These are phyloP conservation scores for Sinonovacula constricta DNA, from an alignment of 1,140 invertebrate genomes.

Conservation along the genomic window DNA sequence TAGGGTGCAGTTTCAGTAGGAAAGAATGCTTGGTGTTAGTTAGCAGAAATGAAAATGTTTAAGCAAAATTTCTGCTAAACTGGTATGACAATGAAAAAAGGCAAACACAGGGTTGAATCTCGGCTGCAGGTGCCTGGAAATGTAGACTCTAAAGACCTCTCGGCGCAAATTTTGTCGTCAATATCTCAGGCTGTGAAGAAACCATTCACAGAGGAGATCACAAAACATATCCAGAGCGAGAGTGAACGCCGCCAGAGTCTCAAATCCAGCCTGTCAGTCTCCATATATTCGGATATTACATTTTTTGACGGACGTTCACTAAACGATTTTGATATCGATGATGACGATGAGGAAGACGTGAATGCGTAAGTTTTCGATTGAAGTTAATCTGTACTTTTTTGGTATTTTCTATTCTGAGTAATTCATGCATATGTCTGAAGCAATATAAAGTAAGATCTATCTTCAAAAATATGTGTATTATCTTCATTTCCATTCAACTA, in stretches of 20 bases:
- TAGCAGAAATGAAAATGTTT: not conserved
- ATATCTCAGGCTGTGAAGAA: constrained; percentile 34
- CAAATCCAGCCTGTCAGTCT: constrained; percentile 33
- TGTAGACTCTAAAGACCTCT: constrained; percentile 31
- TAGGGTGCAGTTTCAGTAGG: not conserved
- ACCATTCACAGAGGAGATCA: constrained; percentile 30
- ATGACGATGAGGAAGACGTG: not conserved
- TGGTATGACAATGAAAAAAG: not conserved
- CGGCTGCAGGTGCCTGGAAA: constrained; percentile 16
- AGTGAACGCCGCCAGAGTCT: constrained; percentile 20
- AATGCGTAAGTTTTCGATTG: too few species aligned
- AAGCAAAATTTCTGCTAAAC: not conserved
- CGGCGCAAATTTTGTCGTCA: constrained; percentile 44
- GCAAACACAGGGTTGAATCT: constrained; percentile 13
- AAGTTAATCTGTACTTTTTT: too few species aligned
- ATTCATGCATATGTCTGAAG: too few species aligned
- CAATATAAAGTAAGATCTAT: too few species aligned
- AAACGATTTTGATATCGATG: constrained; percentile 33
- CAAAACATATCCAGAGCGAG: constrained; percentile 24
- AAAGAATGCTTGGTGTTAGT: not conserved
- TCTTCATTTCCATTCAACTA: too few species aligned
- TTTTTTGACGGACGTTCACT: constrained; percentile 31
- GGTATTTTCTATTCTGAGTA: too few species aligned
- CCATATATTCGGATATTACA: constrained; percentile 46
- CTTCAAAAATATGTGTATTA: too few species aligned